A percentile compares a stretch with the other conserved stretches of the same genome.
Conservation (phyloP, 2,888 invertebrate species). For the Bugulina stolonifera region DNA sequence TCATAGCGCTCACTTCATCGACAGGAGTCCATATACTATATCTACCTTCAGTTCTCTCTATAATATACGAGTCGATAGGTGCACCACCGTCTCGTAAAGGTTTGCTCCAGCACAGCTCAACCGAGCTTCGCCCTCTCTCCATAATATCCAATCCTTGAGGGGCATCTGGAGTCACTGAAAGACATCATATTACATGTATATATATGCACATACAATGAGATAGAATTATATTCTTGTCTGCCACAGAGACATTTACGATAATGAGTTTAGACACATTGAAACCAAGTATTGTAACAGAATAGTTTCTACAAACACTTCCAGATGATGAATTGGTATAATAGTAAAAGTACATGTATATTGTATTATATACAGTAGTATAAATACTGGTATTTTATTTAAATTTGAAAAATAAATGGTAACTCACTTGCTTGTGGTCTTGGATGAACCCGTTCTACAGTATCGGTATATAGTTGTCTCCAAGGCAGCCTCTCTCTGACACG, state of each 20-base stretch:
- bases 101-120: conserved; percentile 19
- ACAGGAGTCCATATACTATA: conserved; percentile 13
- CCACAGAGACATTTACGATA: too few relatives aligned
- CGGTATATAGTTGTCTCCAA: conserved; percentile 12
- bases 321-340: too few relatives aligned
- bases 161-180: conserved; percentile 14
- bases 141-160: conserved; percentile 23
- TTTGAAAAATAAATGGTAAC: not conserved
- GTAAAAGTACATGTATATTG: too few relatives aligned
- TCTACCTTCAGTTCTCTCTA: conserved; percentile 25
- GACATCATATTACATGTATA: too few relatives aligned
- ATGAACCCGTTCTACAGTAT: not conserved
- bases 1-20: conserved; percentile 15
- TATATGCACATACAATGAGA: too few relatives aligned
- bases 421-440: conserved; percentile 14
- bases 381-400: too few relatives aligned
- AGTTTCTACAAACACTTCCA: too few relatives aligned
- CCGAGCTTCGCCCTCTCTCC: conserved; percentile 20
- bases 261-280: too few relatives aligned
- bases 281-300: too few relatives aligned
- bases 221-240: too few relatives aligned
- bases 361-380: too few relatives aligned
- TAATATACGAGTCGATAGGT: conserved; percentile 22
- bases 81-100: conserved; percentile 13
- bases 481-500: conserved; percentile 20